Conservation (phyloP, 1,140 invertebrate species). For the Aphaenogaster floridana region DNA sequence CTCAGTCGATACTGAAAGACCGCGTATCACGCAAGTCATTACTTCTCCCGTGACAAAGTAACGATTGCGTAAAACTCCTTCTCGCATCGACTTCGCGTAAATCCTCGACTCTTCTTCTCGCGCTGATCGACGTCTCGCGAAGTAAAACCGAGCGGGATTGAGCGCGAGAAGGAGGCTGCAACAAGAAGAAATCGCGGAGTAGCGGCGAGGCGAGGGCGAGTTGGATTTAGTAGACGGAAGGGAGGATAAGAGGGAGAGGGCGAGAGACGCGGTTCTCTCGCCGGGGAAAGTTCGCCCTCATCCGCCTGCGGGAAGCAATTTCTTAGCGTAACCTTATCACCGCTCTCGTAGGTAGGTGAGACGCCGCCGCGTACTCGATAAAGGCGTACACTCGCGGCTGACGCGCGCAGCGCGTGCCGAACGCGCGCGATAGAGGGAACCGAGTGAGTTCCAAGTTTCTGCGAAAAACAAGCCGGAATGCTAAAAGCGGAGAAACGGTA, state of each 20-base stretch:
- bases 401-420: constrained; percentile 47
- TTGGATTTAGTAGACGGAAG: constrained; percentile 16
- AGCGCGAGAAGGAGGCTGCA: constrained; percentile 12
- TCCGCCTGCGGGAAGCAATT: constrained; percentile 72
- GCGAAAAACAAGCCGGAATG: constrained; percentile 20
- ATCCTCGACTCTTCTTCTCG: not conserved
- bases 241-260: not conserved
- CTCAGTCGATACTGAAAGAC: constrained; percentile 1
- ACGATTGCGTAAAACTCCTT: constrained; percentile 23
- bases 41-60: constrained; percentile 31
- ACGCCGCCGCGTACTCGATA: constrained; percentile 23
- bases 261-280: not conserved
- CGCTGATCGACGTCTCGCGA: constrained; percentile 31
- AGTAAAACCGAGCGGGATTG: constrained; percentile 11
- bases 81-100: constrained; percentile 5
- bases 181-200: constrained; percentile 50
- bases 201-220: not conserved
- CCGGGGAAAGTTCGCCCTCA: constrained; percentile 38
- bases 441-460: constrained; percentile 46
- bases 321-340: constrained; percentile 76
- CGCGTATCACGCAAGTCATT: not conserved
- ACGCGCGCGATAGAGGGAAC: constrained; percentile 22
- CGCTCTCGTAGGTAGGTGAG: constrained; percentile 43
- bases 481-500: constrained; percentile 17
- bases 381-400: constrained; percentile 14